phyloP scores from a whole-genome alignment of 2,113 vertebrate genomes.

The Cheilinus undulatus region DNA sequence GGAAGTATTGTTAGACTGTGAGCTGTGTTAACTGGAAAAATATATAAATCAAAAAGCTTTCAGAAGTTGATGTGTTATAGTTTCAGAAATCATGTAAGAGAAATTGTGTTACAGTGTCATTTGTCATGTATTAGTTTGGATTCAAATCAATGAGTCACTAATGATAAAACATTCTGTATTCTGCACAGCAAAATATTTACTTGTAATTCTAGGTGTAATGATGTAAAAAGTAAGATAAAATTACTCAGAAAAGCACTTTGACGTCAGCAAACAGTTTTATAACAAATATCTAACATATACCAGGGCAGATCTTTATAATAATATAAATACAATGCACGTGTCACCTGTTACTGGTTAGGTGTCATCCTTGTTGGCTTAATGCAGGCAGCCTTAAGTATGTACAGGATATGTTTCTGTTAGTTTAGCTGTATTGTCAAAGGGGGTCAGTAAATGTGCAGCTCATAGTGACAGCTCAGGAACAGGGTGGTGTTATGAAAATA shows the following conservation, averaged over 20 bases:
- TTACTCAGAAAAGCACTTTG: too few species aligned
- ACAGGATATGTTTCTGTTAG: conserved; percentile 22
- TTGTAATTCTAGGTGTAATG: too few species aligned
- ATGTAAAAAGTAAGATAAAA: too few species aligned
- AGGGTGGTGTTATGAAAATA: conserved; percentile 45
- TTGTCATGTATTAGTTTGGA: too few species aligned
- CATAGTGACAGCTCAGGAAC: conserved; percentile 18
- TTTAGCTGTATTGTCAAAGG: conserved; percentile 4
- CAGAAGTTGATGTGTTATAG: too few species aligned
- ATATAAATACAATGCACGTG: neutral
- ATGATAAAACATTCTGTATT: too few species aligned
- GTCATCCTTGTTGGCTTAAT: neutral
- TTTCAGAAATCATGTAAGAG: too few species aligned
- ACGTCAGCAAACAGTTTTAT: neutral
- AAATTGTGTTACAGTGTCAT: too few species aligned
- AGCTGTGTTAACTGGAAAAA: too few species aligned
- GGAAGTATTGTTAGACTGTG: neutral
- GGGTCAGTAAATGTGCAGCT: conserved; percentile 5
- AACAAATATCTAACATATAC: neutral
- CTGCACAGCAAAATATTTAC: too few species aligned
- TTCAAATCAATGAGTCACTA: too few species aligned
- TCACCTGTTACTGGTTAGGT: neutral
- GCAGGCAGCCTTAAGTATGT: neutral
- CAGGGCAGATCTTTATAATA: neutral
- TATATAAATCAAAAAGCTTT: neutral